These are phyloP conservation scores for Agrotis puta DNA, from an alignment of 2,888 invertebrate species.

Conservation along the genomic window DNA sequence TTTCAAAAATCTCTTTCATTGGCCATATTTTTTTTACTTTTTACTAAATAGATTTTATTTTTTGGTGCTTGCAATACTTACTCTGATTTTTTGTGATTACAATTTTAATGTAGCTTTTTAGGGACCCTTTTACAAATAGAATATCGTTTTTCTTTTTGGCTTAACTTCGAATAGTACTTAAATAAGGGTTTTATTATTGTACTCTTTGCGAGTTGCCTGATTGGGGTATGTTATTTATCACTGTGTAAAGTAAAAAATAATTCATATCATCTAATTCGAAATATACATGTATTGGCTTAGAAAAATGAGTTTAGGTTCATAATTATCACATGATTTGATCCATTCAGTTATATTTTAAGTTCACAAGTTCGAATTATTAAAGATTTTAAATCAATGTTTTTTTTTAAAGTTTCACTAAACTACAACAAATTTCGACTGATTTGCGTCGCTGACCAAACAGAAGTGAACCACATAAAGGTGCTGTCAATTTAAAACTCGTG, in stretches of 20 bases:
- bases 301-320: background rate
- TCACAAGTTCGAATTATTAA: no score
- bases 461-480: no score
- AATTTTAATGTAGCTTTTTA: constrained; percentile 52
- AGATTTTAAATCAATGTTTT: no score
- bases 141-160: constrained; percentile 4
- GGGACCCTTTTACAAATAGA: constrained; percentile 61
- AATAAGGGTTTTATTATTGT: background rate
- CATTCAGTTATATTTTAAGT: no score
- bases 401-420: no score
- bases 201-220: constrained; percentile 46
- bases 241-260: no score
- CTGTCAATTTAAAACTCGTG: no score
- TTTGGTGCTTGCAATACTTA: constrained; percentile 70
- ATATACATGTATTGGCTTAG: no score
- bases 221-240: constrained; percentile 3
- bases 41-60: constrained; percentile 50
- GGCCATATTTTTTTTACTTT: constrained; percentile 63
- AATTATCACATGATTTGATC: background rate
- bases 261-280: no score
- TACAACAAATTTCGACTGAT: no score
- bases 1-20: constrained; percentile 40
- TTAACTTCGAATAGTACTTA: constrained; percentile 44
- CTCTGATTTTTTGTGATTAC: constrained; percentile 59
- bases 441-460: no score